phyloP scores from a whole-genome alignment of 2,113 vertebrate genomes.

The Oncorhynchus masou region DNA sequence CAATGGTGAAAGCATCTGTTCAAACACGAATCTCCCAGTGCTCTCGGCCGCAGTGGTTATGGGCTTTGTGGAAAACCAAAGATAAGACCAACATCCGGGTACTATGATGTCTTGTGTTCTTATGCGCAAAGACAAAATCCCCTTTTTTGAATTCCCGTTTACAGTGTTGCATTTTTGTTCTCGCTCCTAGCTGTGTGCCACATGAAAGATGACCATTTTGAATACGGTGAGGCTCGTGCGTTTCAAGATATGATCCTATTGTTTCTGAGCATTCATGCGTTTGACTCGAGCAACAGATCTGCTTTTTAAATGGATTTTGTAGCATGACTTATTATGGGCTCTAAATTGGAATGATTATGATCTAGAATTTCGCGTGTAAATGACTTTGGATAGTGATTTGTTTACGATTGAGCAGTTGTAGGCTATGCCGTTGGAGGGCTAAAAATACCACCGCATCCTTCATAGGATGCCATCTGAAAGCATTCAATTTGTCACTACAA shows the following conservation, averaged over 20 bases:
- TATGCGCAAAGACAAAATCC: background rate
- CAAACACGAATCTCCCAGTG: conserved; percentile 10
- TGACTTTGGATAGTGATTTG: background rate
- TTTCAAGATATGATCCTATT: background rate
- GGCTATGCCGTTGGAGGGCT: too few relatives aligned
- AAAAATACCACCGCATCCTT: too few relatives aligned
- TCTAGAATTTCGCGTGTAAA: too few relatives aligned
- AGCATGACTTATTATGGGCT: background rate
- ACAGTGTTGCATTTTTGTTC: background rate
- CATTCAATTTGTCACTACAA: too few relatives aligned
- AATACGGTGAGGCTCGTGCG: background rate
- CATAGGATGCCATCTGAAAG: background rate
- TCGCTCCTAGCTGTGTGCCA: background rate
- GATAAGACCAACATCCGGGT: background rate
- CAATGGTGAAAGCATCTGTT: conserved; percentile 25
- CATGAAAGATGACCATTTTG: background rate
- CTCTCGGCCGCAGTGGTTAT: background rate
- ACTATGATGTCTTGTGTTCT: background rate
- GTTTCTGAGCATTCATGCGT: background rate
- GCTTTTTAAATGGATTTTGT: background rate
- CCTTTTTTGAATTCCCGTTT: background rate
- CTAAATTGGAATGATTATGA: background rate
- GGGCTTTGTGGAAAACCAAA: background rate
- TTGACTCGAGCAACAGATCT: conserved; percentile 2
- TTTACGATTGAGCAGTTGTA: background rate